A percentile compares a stretch with the other conserved stretches of the same genome.
These are phyloP conservation scores for Papilio xuthus DNA, from an alignment of 1,140 invertebrate genomes.

Conservation along the genomic window DNA sequence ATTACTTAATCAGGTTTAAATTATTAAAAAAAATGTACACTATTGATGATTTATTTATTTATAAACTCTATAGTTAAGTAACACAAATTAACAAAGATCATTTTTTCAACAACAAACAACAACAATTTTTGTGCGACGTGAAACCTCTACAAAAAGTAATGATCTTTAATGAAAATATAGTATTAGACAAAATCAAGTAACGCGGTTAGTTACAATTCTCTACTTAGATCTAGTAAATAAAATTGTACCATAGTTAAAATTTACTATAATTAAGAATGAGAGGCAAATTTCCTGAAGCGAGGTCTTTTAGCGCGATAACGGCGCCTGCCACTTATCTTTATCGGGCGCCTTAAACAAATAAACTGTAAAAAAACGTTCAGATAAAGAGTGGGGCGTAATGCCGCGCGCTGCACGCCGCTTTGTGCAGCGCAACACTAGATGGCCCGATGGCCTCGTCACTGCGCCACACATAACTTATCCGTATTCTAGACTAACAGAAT, in stretches of 20 bases:
- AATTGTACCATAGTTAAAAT: slow-evolving; percentile 1
- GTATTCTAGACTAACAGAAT: background rate
- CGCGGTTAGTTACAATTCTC: too few species aligned
- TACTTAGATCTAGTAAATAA: background rate
- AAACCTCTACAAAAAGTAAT: too few species aligned
- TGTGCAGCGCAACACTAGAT: background rate
- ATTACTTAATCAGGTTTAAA: background rate
- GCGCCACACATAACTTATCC: background rate
- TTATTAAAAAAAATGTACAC: background rate
- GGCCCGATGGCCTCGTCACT: background rate
- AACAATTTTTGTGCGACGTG: too few species aligned
- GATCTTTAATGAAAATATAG: background rate
- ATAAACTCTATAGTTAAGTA: background rate
- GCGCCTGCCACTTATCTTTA: slow-evolving; percentile 75
- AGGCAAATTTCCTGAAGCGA: slow-evolving; percentile 63
- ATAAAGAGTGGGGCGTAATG: slow-evolving; percentile 54
- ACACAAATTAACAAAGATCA: too few species aligned
- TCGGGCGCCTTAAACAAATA: slow-evolving; percentile 77
- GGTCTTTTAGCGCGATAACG: slow-evolving; percentile 66
- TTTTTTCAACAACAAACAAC: too few species aligned
- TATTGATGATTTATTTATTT: background rate
- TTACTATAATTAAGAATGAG: slow-evolving; percentile 39
- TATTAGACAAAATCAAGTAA: background rate
- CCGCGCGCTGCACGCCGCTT: slow-evolving; percentile 33
- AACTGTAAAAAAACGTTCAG: slow-evolving; percentile 69